These are phyloP conservation scores for Bos javanicus DNA, from an alignment of 2,113 vertebrate species.

Conservation along the genomic window DNA sequence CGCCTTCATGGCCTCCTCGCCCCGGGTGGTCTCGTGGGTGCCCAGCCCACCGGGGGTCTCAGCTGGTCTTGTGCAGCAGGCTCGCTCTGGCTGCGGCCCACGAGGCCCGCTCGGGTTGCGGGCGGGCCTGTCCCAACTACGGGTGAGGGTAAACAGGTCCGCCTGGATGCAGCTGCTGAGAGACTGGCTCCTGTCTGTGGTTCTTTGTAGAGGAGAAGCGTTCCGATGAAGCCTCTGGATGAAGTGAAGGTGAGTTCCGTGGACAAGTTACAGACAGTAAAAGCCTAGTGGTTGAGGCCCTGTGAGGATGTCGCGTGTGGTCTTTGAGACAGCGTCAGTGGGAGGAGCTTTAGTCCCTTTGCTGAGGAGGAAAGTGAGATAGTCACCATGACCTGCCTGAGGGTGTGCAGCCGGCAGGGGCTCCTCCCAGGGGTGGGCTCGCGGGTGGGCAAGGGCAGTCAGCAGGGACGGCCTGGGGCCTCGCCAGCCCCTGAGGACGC, in stretches of 20 bases:
- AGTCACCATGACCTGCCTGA: neutral
- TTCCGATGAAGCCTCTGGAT: slow-evolving; percentile 85
- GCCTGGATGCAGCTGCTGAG: neutral
- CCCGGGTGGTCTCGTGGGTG: rapidly evolving
- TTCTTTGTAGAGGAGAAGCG: slow-evolving; percentile 89
- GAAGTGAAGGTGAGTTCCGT: slow-evolving; percentile 85
- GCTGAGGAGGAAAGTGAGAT: neutral
- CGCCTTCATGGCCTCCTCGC: rapidly evolving
- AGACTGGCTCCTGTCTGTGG: neutral
- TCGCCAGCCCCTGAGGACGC: rapidly evolving
- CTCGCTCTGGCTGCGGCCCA: neutral
- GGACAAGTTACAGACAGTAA: rapidly evolving
- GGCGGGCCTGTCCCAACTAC: rapidly evolving
- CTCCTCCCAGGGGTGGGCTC: neutral
- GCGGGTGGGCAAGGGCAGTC: rapidly evolving
- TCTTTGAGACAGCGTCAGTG: neutral
- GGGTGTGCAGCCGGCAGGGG: rapidly evolving
- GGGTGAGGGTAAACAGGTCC: rapidly evolving
- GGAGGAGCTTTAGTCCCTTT: rapidly evolving
- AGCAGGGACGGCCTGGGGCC: neutral
- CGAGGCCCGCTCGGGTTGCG: rapidly evolving
- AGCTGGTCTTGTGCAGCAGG: neutral
- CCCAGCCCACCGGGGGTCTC: neutral
- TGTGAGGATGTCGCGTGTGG: rapidly evolving
- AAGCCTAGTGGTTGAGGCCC: rapidly evolving